These are phyloP conservation scores for Gallinago jamesoni DNA, from an alignment of 2,113 vertebrate species.

Conservation along the genomic window DNA sequence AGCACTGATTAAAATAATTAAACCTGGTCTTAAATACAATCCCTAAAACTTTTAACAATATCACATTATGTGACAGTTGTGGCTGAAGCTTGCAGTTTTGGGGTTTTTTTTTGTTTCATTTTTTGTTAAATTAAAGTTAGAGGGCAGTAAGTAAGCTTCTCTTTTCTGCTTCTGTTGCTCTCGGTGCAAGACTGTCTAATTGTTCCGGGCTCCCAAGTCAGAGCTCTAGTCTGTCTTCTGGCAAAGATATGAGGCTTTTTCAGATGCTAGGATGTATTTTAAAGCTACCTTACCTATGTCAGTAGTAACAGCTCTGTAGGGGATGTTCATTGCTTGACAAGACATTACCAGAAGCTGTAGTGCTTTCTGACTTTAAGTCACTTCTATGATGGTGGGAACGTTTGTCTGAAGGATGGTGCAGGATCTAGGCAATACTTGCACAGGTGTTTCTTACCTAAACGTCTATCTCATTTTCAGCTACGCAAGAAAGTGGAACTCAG, in stretches of 20 bases:
- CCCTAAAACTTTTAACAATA: not conserved
- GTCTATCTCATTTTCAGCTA: not conserved
- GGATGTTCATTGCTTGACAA: not conserved
- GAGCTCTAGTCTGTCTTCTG: not conserved
- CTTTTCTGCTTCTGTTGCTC: not conserved
- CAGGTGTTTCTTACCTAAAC: not conserved
- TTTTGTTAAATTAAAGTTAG: not conserved
- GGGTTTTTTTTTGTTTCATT: not conserved
- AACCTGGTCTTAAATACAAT: not conserved
- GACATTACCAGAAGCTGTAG: not conserved
- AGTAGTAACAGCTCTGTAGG: not conserved
- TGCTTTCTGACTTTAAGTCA: not conserved
- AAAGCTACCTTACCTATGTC: not conserved
- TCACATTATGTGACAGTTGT: not conserved
- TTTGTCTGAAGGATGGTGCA: not conserved
- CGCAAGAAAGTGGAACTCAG: not conserved
- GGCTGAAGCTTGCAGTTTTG: not conserved
- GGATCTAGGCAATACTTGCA: not conserved
- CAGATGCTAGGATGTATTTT: not conserved
- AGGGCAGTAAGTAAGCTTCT: not conserved
- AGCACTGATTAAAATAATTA: not conserved
- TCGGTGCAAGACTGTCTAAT: not conserved
- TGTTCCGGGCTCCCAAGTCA: not conserved
- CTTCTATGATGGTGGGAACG: rapidly evolving
- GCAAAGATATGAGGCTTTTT: not conserved